Evolutionary conservation across 23 tunicate species (phyloP).

Genomic region (Phallusia fumigata): DNA sequence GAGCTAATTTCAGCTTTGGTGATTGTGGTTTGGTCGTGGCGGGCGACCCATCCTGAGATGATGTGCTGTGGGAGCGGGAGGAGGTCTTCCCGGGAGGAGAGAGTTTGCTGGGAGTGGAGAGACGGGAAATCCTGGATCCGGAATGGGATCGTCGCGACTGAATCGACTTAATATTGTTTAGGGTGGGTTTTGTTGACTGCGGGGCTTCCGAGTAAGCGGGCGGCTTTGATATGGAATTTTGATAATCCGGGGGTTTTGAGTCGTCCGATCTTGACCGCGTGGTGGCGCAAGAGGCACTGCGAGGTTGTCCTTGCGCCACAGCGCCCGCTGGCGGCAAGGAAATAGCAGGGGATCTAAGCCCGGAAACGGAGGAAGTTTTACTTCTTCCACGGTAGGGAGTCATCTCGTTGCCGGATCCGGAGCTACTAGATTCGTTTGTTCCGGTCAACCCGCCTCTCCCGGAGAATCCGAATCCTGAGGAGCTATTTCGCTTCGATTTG

Average conservation of each 20-base stretch:
- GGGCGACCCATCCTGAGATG: constrained; percentile 2
- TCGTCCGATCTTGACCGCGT: background rate
- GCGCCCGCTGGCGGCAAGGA: background rate
- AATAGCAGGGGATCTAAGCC: background rate
- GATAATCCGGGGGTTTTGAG: background rate
- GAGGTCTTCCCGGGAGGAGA: background rate
- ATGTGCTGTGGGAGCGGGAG: constrained; percentile 1
- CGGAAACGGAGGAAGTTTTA: background rate
- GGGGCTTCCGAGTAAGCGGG: background rate
- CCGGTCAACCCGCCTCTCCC: constrained; percentile 4
- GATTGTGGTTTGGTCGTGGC: background rate
- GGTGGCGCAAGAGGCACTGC: constrained; percentile 1
- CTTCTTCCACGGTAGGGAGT: constrained; percentile 12
- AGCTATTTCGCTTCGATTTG: constrained; percentile 28
- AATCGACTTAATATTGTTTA: background rate
- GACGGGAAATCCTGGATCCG: constrained; percentile 26
- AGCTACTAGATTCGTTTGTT: constrained; percentile 18
- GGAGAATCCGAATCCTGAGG: constrained; percentile 22
- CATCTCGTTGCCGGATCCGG: constrained; percentile 21
- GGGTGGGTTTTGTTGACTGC: background rate
- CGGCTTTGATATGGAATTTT: background rate
- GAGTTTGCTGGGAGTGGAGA: constrained; percentile 20
- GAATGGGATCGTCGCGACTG: constrained; percentile 18
- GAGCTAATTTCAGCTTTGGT: constrained; percentile 43
- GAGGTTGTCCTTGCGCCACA: background rate